Evolutionary conservation across 1,140 invertebrate genomes (phyloP), one percentile per base, ranked within the genome.

Genomic region (Philopotamus ludificatus): DNA sequence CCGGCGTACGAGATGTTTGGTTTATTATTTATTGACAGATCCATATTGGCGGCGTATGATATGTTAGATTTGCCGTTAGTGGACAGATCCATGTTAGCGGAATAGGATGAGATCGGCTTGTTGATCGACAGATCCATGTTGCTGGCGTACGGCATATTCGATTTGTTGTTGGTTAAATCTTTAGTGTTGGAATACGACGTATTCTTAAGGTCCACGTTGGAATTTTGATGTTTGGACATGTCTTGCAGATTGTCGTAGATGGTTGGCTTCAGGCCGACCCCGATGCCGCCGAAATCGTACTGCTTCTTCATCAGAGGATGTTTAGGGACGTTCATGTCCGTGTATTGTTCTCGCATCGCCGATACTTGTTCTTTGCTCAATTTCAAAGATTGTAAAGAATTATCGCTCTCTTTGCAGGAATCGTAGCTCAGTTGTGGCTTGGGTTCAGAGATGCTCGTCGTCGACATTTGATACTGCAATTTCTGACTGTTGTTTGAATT

Each of bases 291-390:
- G n/a, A 22, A 44, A 60, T 60, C 57, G n/a, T 60, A 49, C 18
- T 60, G 57, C 22, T 60, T 60, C 23, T 34, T 60, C n/a, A 39
- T 25, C 0, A 60, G 44, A 4, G 57, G 47, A 20, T 60, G 49
- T 16, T 62, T 45, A 9, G 51, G 39, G 7, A 4, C 3, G 28
- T 28, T 25, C 15, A 53, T 62, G 10, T 62, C 60, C 16, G 60
- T 1, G 39, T 62, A 41, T 39, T 28, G 57, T 47, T 60, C 57
- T 25, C 23, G 41, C 22, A 47, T 4, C 7, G 8, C 57, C 2
- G 22, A 16, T 7, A 16, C 18, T 23, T 8, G 42, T 47, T 60
- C 57, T 60, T 47, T 60, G 16, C 28, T 62, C 7, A 8, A n/a
- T 39, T 22, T 58, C 34, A 58, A 39, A 10, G 57, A 60, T 47